Conservation (phyloP, 2,113 vertebrate genomes). For the Miniopterus natalensis region DNA sequence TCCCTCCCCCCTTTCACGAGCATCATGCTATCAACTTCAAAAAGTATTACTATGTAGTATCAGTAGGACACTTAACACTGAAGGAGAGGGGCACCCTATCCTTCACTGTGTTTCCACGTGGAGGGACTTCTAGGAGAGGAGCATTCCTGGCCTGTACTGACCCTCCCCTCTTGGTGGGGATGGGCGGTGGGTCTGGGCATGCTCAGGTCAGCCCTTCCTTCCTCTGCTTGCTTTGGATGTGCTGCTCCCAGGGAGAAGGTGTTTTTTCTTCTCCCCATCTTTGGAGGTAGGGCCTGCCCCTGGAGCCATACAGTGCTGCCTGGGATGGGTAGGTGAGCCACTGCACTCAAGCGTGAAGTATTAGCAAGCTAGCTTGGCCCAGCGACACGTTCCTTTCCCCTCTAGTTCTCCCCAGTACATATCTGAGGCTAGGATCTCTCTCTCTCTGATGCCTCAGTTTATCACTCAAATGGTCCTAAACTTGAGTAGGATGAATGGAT, state of each 20-base stretch:
- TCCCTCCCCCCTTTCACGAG: not conserved
- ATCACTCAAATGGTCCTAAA: not conserved
- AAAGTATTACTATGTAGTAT: not conserved
- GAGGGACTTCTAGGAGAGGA: not conserved
- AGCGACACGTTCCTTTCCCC: not conserved
- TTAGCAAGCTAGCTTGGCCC: not conserved
- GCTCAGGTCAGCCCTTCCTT: not conserved
- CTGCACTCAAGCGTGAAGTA: not conserved
- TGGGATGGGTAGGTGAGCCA: not conserved
- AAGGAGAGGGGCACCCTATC: accelerated
- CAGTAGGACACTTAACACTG: not conserved
- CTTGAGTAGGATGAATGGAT: not conserved
- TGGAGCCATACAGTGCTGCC: not conserved
- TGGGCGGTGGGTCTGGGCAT: not conserved
- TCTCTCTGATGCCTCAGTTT: not conserved
- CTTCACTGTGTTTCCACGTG: not conserved
- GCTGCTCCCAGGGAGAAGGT: not conserved
- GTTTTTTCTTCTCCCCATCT: not conserved
- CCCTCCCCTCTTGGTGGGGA: not conserved
- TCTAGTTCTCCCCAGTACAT: not conserved
- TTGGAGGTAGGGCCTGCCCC: not conserved
- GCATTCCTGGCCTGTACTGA: not conserved
- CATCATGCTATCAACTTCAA: not conserved
- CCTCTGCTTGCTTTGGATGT: not conserved
- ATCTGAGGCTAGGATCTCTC: not conserved